Conservation (phyloP, 1,140 invertebrate species). For the Dryas iulia region DNA sequence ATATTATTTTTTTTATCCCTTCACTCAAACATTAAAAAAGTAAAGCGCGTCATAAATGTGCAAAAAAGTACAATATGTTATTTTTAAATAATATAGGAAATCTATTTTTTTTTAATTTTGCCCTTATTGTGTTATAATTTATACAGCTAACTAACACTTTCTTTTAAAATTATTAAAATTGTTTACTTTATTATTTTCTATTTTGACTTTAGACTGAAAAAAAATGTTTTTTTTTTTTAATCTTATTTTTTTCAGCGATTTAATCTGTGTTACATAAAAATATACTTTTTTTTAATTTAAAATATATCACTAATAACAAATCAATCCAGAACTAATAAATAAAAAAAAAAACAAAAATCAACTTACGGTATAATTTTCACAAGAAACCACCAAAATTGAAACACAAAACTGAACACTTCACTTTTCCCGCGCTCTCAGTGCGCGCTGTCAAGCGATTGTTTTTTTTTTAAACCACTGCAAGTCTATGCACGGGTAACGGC, state of each 20-base stretch:
- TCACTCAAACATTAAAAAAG: neutral
- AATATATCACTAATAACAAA: too few species aligned
- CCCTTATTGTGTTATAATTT: neutral
- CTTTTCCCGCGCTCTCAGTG: constrained; percentile 26
- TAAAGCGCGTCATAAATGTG: neutral
- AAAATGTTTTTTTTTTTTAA: neutral
- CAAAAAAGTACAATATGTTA: neutral
- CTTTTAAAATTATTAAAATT: too few species aligned
- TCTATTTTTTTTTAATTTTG: neutral
- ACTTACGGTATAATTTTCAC: constrained; percentile 4
- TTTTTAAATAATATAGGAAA: neutral
- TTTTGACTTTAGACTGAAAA: too few species aligned
- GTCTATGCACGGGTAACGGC: constrained; percentile 27
- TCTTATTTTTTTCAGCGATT: neutral
- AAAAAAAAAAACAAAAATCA: neutral
- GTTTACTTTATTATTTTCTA: neutral
- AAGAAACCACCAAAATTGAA: neutral
- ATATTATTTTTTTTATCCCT: too few species aligned
- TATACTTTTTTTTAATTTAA: neutral
- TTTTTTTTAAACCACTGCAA: constrained; percentile 10
- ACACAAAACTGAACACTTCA: constrained; percentile 8
- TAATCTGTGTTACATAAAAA: neutral
- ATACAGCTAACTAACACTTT: too few species aligned
- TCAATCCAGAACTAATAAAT: neutral
- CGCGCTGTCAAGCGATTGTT: neutral